Conservation (phyloP, 1,140 invertebrate genomes). For the Orius laevigatus region DNA sequence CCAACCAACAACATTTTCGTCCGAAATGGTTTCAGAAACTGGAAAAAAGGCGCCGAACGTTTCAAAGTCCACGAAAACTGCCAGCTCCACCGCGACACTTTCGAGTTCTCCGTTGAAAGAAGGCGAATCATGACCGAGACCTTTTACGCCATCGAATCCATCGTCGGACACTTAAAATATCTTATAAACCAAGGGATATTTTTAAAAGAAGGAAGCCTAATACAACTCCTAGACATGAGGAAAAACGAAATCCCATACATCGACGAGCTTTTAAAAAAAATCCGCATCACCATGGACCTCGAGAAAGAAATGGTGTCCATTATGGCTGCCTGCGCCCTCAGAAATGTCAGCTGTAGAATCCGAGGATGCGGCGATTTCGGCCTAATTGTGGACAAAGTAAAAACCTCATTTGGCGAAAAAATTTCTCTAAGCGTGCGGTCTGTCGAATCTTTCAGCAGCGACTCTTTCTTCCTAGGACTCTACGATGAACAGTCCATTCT, state of each 20-base stretch:
- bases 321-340: neutral
- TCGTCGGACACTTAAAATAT: neutral
- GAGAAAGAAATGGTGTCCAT: neutral
- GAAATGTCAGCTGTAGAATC: neutral
- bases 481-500: neutral
- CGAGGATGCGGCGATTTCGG: neutral
- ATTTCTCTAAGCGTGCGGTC: neutral
- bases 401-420: neutral
- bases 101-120: neutral
- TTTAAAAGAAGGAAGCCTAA: neutral
- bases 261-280: neutral
- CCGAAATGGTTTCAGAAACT: neutral
- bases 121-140: neutral
- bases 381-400: neutral
- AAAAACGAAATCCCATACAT: neutral
- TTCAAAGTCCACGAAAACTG: slow-evolving; percentile 6
- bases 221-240: neutral
- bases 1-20: neutral
- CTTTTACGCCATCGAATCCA: neutral
- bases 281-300: neutral
- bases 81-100: neutral
- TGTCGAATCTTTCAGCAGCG: neutral
- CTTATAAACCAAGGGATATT: neutral
- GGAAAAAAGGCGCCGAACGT: slow-evolving; percentile 4
- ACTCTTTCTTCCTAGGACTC: neutral